phyloP scores from a whole-genome alignment of 2,797 vertebrate species.

The Poecilia picta region DNA sequence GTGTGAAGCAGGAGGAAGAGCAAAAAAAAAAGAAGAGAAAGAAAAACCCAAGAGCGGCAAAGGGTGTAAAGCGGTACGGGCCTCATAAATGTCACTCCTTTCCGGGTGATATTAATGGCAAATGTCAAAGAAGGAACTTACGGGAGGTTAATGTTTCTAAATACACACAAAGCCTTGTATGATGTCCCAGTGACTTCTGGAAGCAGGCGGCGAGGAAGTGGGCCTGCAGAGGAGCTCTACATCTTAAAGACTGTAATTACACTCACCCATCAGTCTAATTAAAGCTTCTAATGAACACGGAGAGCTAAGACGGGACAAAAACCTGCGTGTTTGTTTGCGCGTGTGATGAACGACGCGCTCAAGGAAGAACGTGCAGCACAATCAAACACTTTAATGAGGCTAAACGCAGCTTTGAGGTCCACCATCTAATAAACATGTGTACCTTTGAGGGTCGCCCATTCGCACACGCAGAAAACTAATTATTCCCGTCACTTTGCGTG shows the following conservation, averaged over 20 bases:
- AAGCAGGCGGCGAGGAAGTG: conserved; percentile 61
- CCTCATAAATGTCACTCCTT: conserved; percentile 65
- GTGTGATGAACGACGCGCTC: conserved; percentile 56
- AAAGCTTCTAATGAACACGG: conserved; percentile 82
- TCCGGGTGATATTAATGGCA: conserved; percentile 59
- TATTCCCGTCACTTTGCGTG: conserved; percentile 37
- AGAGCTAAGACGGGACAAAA: conserved; percentile 71
- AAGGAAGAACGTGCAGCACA: conserved; percentile 39
- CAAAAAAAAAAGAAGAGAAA: conserved; percentile 15
- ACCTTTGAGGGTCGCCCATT: conserved; percentile 43
- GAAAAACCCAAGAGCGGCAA: conserved; percentile 42
- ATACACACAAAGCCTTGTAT: conserved; percentile 41
- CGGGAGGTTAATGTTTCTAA: conserved; percentile 32
- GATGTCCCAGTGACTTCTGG: conserved; percentile 48
- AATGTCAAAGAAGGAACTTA: conserved; percentile 60
- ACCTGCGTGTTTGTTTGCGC: conserved; percentile 47
- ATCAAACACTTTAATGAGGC: conserved; percentile 69
- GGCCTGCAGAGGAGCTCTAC: conserved; percentile 69
- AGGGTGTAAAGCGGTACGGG: conserved; percentile 26
- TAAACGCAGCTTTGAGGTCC: conserved; percentile 48
- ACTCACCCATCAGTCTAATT: conserved; percentile 83
- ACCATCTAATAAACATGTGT: conserved; percentile 56
- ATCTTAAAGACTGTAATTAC: conserved; percentile 84
- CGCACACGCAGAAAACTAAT: conserved; percentile 35
- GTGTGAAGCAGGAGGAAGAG: conserved; percentile 50